A percentile compares a stretch with the other conserved stretches of the same genome.
Evolutionary conservation across 2,888 invertebrate genomes (phyloP).

Genomic region (Xylocampa areola): DNA sequence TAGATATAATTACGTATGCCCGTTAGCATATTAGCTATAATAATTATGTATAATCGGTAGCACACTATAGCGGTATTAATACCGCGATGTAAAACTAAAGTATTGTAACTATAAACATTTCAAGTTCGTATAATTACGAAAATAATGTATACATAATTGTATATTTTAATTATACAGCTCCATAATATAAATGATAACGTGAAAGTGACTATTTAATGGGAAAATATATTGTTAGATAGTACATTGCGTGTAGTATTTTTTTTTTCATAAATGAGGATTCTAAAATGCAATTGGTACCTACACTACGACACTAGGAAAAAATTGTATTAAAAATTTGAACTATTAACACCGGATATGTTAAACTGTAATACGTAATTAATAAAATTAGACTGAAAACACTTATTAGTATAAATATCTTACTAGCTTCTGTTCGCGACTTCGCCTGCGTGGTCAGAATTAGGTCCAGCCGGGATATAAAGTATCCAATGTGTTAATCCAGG

Average conservation of each 20-base stretch:
- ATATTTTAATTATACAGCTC: constrained; percentile 32
- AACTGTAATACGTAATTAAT: constrained; percentile 46
- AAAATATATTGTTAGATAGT: constrained; percentile 6
- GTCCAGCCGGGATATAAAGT: too few relatives aligned
- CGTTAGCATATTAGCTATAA: constrained; percentile 43
- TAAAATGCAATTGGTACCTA: constrained; percentile 63
- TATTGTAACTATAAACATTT: constrained; percentile 38
- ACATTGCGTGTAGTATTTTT: constrained; percentile 22
- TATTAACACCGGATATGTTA: constrained; percentile 62
- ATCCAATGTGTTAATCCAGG: too few relatives aligned
- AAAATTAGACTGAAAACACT: constrained; percentile 26
- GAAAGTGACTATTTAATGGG: constrained; percentile 23
- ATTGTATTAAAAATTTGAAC: constrained; percentile 65
- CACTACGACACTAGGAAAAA: constrained; percentile 57
- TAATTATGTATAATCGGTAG: constrained; percentile 50
- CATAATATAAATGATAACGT: constrained; percentile 29
- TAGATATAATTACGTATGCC: constrained; percentile 50
- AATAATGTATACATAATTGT: constrained; percentile 33
- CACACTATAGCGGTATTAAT: constrained; percentile 32
- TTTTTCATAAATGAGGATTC: constrained; percentile 32
- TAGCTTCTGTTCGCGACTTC: too few relatives aligned
- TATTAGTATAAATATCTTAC: constrained; percentile 5
- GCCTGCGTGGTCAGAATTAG: too few relatives aligned
- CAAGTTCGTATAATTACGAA: constrained; percentile 34
- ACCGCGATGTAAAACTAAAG: constrained; percentile 27